These are phyloP conservation scores for Stichopus horrens DNA, from an alignment of 53 echinoderm and acorn worm genomes.

Conservation along the genomic window DNA sequence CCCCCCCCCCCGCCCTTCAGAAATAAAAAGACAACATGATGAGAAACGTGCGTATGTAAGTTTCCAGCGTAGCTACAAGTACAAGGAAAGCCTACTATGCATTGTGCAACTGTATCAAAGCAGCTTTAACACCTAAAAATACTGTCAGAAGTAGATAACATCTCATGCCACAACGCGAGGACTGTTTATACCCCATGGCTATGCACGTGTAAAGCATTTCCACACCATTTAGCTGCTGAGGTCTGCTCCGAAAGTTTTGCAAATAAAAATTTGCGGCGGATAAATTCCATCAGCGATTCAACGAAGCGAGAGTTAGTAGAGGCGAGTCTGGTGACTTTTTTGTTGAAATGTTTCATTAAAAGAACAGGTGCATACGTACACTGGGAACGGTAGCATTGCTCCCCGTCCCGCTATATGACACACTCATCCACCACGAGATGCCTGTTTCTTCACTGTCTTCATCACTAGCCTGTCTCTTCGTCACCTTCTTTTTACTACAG, in stretches of 20 bases:
- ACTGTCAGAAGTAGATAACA: too few species aligned
- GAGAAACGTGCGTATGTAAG: too few species aligned
- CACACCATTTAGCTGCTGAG: background rate
- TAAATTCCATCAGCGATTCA: background rate
- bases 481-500: background rate
- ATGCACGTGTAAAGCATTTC: background rate
- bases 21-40: too few species aligned
- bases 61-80: too few species aligned
- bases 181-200: background rate
- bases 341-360: constrained; percentile 7
- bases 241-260: background rate
- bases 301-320: background rate
- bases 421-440: background rate
- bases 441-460: too few species aligned
- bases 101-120: too few species aligned
- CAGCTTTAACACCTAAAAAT: too few species aligned
- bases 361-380: background rate
- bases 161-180: background rate
- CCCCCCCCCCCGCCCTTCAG: too few species aligned
- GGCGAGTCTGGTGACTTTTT: constrained; percentile 7
- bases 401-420: background rate
- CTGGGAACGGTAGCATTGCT: background rate
- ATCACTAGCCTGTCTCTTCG: background rate
- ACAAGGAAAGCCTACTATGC: too few species aligned
- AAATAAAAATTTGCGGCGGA: background rate